phyloP scores from a whole-genome alignment of 2,888 invertebrate genomes.

The Anodontia alba region DNA sequence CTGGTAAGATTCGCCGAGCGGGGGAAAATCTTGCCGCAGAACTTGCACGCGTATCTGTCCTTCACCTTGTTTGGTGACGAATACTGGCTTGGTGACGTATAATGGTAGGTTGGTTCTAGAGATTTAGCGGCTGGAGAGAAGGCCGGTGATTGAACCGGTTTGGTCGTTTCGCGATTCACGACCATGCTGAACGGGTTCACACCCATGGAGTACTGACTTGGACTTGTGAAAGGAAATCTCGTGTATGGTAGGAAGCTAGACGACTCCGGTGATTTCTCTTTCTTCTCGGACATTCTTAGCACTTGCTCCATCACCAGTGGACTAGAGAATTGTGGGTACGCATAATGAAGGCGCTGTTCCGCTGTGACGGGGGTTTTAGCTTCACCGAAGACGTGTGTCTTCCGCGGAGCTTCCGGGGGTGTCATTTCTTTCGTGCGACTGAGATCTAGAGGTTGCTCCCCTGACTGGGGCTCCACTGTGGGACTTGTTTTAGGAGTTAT shows the following conservation, averaged over 20 bases:
- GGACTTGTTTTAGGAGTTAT: conserved; percentile 44
- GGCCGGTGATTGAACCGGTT: conserved; percentile 59
- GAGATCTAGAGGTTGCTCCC: conserved; percentile 89
- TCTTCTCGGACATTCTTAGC: conserved; percentile 71
- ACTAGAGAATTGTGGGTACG: conserved; percentile 88
- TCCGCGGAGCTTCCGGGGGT: conserved; percentile 72
- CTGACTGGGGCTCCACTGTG: conserved; percentile 86
- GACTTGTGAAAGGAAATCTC: conserved; percentile 75
- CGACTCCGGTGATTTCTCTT: conserved; percentile 78
- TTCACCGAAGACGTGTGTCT: conserved; percentile 81
- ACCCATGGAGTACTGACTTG: conserved; percentile 66
- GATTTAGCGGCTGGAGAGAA: conserved; percentile 52
- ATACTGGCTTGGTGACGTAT: conserved; percentile 54
- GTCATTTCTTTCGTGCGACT: conserved; percentile 89
- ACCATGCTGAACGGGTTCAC: conserved; percentile 69
- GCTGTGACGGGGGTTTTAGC: conserved; percentile 67
- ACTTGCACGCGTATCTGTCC: conserved; percentile 98
- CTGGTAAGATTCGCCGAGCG: conserved; percentile 98
- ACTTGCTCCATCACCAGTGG: conserved; percentile 74
- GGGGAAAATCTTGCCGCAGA: conserved; percentile 98
- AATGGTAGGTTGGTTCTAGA: conserved; percentile 40
- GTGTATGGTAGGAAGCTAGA: conserved; percentile 72
- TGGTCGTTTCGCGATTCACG: conserved; percentile 70
- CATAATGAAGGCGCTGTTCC: conserved; percentile 85
- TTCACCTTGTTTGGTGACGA: conserved; percentile 89